A percentile compares a stretch with the other conserved stretches of the same genome.
Conservation (phyloP, 2,888 invertebrate species). For the Tipula helvola region DNA sequence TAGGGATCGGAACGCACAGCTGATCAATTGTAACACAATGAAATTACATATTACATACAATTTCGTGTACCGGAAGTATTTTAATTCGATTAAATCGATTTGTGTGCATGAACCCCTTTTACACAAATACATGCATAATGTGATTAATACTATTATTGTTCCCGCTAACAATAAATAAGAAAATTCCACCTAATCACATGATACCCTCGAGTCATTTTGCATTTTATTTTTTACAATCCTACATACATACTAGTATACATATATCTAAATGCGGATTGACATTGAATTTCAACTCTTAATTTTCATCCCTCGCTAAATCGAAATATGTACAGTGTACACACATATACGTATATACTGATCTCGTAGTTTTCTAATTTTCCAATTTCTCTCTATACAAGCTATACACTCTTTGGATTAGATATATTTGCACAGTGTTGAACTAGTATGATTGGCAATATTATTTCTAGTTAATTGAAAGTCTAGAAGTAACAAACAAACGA, state of each 20-base stretch:
- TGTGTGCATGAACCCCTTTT: background rate
- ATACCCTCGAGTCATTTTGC: background rate
- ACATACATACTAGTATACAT: no score
- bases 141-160: background rate
- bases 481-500: background rate
- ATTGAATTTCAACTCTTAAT: background rate
- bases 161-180: background rate
- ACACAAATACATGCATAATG: background rate
- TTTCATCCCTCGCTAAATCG: background rate
- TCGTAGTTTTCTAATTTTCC: background rate
- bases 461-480: conserved; percentile 4
- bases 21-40: background rate
- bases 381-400: background rate
- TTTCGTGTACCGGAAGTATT: background rate
- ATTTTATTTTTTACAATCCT: background rate
- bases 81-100: background rate
- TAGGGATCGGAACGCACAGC: background rate
- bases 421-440: conserved; percentile 4
- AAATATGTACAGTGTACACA: background rate
- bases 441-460: conserved; percentile 4
- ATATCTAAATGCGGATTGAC: background rate
- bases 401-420: background rate
- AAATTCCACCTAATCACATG: background rate
- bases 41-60: background rate
- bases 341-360: background rate